A percentile compares a stretch with the other conserved stretches of the same genome.
Evolutionary conservation across 2,888 invertebrate genomes (phyloP).

Genomic region (Philereme transversata): DNA sequence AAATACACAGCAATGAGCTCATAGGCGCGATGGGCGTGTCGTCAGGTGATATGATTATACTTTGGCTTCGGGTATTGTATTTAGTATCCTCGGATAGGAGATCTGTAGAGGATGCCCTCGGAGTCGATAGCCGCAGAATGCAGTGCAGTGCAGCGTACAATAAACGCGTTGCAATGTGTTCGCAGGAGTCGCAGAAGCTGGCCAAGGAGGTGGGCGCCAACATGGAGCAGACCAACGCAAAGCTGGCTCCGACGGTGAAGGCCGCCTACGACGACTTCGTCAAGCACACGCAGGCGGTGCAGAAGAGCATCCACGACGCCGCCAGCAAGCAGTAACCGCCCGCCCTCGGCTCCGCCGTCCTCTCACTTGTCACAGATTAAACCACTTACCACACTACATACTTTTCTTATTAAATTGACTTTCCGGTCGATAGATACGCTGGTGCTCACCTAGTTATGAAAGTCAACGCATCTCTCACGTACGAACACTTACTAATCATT

Average conservation of each 20-base stretch:
- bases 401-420: neutral
- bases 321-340: slow-evolving; percentile 66
- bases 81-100: neutral
- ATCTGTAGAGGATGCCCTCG: neutral
- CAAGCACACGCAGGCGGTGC: slow-evolving; percentile 62
- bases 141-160: neutral
- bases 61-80: too few species aligned
- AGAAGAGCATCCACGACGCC: slow-evolving; percentile 72
- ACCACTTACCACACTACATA: neutral
- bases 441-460: too few species aligned
- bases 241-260: slow-evolving; percentile 71
- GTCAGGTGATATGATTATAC: neutral
- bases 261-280: slow-evolving; percentile 70
- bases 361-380: neutral
- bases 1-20: too few species aligned
- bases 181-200: slow-evolving; percentile 66
- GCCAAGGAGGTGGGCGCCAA: slow-evolving; percentile 64
- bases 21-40: too few species aligned
- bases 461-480: too few species aligned
- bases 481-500: too few species aligned
- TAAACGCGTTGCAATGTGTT: neutral
- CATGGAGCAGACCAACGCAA: slow-evolving; percentile 66
- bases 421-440: too few species aligned
- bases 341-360: neutral
- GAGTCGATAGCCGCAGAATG: neutral